These are phyloP conservation scores for Protophormia terraenovae DNA, from an alignment of 2,888 invertebrate species.

Conservation along the genomic window DNA sequence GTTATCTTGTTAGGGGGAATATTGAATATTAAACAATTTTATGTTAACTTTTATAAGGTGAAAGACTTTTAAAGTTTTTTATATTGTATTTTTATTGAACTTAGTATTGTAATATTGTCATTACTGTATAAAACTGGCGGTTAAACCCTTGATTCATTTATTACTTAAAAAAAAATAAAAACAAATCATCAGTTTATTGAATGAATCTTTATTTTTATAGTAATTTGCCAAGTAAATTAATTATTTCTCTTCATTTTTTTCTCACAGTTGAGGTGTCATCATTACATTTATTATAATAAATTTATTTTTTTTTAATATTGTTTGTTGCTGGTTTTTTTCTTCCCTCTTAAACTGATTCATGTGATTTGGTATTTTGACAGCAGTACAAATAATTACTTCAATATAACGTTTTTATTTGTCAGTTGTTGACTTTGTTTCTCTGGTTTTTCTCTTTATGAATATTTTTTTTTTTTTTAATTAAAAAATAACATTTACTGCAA, in stretches of 20 bases:
- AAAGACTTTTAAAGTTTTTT: neutral
- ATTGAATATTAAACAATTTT: neutral
- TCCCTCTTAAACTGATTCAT: neutral
- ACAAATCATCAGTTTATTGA: constrained; percentile 30
- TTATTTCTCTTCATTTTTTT: neutral
- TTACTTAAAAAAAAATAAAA: neutral
- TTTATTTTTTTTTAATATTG: neutral
- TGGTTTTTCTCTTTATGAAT: neutral
- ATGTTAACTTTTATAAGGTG: neutral
- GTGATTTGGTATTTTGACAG: neutral
- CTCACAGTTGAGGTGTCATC: neutral
- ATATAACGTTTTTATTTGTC: neutral
- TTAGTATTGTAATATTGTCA: neutral
- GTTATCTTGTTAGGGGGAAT: neutral
- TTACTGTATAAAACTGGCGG: neutral
- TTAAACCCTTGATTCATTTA: constrained; percentile 56
- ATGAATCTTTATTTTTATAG: constrained; percentile 19
- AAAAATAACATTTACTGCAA: constrained; percentile 13
- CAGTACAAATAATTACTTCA: neutral
- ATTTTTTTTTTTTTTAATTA: constrained; percentile 38
- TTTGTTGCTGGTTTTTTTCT: neutral
- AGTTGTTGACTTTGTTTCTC: constrained; percentile 24
- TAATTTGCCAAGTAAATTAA: neutral
- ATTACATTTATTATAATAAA: neutral
- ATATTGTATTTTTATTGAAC: constrained; percentile 11